phyloP scores from a whole-genome alignment of 2,113 vertebrate species.

The Panthera uncia region DNA sequence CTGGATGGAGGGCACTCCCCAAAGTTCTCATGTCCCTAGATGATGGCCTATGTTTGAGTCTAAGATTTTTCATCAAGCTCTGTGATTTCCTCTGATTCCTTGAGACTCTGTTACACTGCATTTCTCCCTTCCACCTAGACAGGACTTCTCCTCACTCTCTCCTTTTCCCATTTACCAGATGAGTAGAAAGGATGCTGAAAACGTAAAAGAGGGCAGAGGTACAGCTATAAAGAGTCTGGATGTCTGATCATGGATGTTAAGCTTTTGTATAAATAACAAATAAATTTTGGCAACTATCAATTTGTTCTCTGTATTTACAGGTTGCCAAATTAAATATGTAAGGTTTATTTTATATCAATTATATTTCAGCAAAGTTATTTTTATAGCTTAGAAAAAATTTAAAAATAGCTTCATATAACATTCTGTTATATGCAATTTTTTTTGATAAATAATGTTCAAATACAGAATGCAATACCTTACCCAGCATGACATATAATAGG shows the following conservation, averaged over 20 bases:
- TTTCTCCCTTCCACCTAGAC: neutral
- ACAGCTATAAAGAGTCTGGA: neutral
- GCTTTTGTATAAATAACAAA: neutral
- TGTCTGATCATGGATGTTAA: neutral
- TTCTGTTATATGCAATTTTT: neutral
- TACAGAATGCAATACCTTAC: neutral
- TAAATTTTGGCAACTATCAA: neutral
- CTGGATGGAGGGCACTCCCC: neutral
- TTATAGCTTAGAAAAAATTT: neutral
- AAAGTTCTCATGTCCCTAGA: neutral
- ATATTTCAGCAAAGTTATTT: neutral
- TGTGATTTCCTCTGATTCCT: neutral
- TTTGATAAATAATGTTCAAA: conserved; percentile 4
- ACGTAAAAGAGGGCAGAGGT: neutral
- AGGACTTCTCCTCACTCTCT: neutral
- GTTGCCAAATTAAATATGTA: neutral
- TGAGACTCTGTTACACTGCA: neutral
- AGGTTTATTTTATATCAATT: neutral
- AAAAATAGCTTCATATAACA: conserved; percentile 9
- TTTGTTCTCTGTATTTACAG: neutral
- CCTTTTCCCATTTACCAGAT: neutral
- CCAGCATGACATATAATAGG: neutral
- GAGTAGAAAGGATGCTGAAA: neutral
- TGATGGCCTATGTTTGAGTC: neutral
- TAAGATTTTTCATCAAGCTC: neutral